Percentiles rank a stretch among this genome's conserved stretches.
phyloP scores from a whole-genome alignment of 2,113 vertebrate genomes.

The Uria aalge region DNA sequence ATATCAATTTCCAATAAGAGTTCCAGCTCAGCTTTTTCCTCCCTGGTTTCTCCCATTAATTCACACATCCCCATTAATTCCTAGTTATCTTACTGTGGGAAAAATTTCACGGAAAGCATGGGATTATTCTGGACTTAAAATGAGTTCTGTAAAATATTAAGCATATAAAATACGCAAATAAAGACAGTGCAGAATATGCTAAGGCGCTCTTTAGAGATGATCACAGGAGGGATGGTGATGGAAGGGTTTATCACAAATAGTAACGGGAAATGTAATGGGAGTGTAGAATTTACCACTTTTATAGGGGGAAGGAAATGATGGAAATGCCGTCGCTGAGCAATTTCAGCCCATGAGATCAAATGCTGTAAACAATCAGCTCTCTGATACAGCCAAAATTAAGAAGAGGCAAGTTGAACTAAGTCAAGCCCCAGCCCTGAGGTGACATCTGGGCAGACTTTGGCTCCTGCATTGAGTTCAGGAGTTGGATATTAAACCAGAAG shows the following conservation, averaged over 20 bases:
- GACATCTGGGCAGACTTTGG: not conserved
- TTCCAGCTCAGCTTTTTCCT: not conserved
- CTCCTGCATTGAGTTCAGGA: not conserved
- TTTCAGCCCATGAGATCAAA: not conserved
- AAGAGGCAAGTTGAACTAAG: not conserved
- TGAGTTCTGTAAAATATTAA: not conserved
- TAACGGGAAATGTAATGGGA: not conserved
- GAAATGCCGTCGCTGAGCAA: fast-evolving
- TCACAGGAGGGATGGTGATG: not conserved
- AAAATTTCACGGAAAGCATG: not conserved
- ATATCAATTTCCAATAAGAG: not conserved
- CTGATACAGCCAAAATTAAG: not conserved
- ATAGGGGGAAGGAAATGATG: not conserved
- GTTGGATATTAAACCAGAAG: not conserved
- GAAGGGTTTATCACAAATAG: not conserved
- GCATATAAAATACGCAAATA: not conserved
- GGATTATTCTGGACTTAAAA: not conserved
- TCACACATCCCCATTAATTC: not conserved
- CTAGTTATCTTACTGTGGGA: not conserved
- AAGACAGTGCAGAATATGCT: not conserved
- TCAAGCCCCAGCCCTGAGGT: not conserved
- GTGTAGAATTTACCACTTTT: not conserved
- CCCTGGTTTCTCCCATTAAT: not conserved
- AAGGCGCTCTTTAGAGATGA: not conserved
- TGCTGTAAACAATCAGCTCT: not conserved